Evolutionary conservation across 2,113 vertebrate genomes (phyloP).

Genomic region (Hydrolagus affinis): DNA sequence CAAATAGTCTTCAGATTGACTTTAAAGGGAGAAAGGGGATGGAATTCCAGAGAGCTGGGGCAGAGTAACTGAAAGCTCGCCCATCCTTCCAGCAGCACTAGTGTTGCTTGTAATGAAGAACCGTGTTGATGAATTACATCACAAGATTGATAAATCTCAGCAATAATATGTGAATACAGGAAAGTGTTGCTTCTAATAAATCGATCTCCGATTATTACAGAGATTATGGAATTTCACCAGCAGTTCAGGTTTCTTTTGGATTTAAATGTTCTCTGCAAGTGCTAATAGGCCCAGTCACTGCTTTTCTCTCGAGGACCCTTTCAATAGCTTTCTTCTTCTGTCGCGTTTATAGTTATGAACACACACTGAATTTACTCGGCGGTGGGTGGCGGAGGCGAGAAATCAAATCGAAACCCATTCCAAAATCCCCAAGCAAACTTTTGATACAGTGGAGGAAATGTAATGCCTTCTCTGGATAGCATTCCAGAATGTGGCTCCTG

Average conservation of each 20-base stretch:
- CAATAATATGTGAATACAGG: too few relatives aligned
- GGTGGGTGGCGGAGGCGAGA: neutral
- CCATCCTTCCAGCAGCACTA: too few relatives aligned
- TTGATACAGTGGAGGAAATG: neutral
- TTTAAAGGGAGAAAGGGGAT: too few relatives aligned
- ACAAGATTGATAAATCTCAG: too few relatives aligned
- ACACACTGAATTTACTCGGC: neutral
- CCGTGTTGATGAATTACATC: too few relatives aligned
- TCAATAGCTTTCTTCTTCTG: neutral
- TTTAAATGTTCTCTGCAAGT: neutral
- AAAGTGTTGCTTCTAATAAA: too few relatives aligned
- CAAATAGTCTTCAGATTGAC: too few relatives aligned
- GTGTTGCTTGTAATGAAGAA: too few relatives aligned
- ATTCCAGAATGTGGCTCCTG: neutral
- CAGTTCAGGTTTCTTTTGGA: neutral
- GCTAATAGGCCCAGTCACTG: neutral
- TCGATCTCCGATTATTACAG: too few relatives aligned
- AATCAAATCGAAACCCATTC: neutral
- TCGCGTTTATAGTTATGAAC: neutral
- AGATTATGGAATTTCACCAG: neutral
- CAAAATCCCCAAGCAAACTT: neutral
- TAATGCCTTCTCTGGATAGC: neutral
- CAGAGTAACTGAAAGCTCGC: too few relatives aligned
- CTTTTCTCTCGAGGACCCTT: neutral
- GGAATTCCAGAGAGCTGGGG: too few relatives aligned